Base-by-base conservation (phyloP, 2,797 vertebrate genomes). In the Parotocinclus haroldoi region DNA sequence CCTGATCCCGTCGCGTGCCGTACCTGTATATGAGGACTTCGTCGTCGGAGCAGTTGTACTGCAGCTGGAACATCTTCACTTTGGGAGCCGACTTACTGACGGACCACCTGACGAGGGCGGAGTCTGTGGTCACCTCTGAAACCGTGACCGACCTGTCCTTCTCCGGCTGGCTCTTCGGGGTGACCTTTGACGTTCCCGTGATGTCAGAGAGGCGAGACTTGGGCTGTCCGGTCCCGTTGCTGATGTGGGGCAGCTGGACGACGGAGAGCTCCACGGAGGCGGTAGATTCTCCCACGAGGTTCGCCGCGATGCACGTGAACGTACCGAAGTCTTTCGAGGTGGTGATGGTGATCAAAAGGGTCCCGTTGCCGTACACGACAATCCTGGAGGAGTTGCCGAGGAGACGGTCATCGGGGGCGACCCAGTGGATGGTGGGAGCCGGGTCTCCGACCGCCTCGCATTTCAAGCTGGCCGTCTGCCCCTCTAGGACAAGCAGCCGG, bases 21-120 rank as follows among this genome's bases (percentile, higher is more conserved):
- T 92, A 98, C 95, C 95, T 96, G 92, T 98, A 97, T 60, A 96
- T 94, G 53, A 96, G 89, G 58, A 96, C 95, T 84, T 98, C 93
- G 50, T 98, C 95, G 58, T 95, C 92, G 0, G 95, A 96, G 81
- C 95, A 96, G 84, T 98, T 98, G 81, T 98, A 98, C 66, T 98
- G 95, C 12, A 98, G 88, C 81, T 98, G 95, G 82, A 92, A 97
- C 95, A 98, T 96, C 86, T 97, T 97, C 64, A 98, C 95, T 49
- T 92, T 91, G 10, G 94, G 95, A 0, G 93, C 92, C 0, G 93
- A 90, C 69, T 93, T 93, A 86, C 92, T 95, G 76, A 96, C 89
- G 0, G 89, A 91, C 95, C 95, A 98, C 67, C 89, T 92, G 77
- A 98, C 90, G 80, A 96, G 80, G 9, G 94, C 95, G 1, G 95